Percentiles rank a stretch among this genome's conserved stretches.
phyloP scores from a whole-genome alignment of 2,888 invertebrate species.

The Acleris sparsana region DNA sequence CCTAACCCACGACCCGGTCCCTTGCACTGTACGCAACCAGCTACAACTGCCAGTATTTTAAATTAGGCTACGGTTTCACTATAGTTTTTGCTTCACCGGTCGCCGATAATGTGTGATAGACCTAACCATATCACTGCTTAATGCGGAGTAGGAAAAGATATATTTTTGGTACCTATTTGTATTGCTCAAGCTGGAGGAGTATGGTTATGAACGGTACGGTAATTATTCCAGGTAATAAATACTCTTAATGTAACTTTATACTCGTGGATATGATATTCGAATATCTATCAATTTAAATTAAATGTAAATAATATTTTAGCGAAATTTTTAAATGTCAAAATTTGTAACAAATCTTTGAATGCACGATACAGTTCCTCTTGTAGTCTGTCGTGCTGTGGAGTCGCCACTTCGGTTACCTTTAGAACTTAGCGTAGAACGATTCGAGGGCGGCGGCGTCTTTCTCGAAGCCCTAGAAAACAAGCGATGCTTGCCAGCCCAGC shows the following conservation, averaged over 20 bases:
- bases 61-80: constrained; percentile 31
- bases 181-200: constrained; percentile 74
- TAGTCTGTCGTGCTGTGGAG: constrained; percentile 78
- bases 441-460: constrained; percentile 60
- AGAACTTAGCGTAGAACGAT: constrained; percentile 45
- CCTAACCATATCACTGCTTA: constrained; percentile 76
- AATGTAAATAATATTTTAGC: constrained; percentile 60
- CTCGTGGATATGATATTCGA: constrained; percentile 49
- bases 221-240: constrained; percentile 56
- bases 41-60: constrained; percentile 34
- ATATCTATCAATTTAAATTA: constrained; percentile 60
- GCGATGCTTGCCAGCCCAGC: constrained; percentile 60
- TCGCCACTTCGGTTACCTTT: constrained; percentile 63
- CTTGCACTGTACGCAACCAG: constrained; percentile 19
- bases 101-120: constrained; percentile 69
- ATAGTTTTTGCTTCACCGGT: constrained; percentile 42
- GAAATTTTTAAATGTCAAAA: constrained; percentile 66
- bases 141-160: constrained; percentile 61
- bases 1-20: constrained; percentile 5
- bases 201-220: constrained; percentile 62
- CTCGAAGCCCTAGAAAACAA: constrained; percentile 53
- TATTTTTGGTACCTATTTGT: constrained; percentile 78
- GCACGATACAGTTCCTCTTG: constrained; percentile 83
- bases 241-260: constrained; percentile 57
- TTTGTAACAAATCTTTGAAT: constrained; percentile 73